Base-by-base conservation (phyloP, 1,140 invertebrate species). In the Drosophila kikkawai region DNA sequence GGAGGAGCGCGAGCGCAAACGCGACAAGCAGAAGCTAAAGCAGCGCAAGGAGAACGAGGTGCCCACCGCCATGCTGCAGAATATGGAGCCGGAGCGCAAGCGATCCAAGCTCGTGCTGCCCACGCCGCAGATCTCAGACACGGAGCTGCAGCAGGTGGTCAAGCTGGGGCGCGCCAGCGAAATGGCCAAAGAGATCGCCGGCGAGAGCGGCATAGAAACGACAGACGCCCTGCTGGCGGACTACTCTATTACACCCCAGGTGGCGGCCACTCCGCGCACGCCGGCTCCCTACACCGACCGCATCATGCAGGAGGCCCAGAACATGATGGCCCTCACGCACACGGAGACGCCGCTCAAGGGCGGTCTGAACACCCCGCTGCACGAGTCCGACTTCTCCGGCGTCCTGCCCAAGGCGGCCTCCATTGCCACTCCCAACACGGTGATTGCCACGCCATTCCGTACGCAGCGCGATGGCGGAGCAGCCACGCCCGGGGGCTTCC, bases 321-420 rank as follows among this genome's bases (percentile, higher is more conserved):
- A 99, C 93, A 97, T 99, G 63, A 99, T 99, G 97, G 99, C 99
- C 6, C 93, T 99, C 7, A 98, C 97, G 0, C 98, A 99, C 92
- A 98, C 99, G 1, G 99, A 99, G 84, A 99, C 99, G 0, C 99
- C 99, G 12, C 93, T 99, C 1, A 99, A 99, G 93, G 97, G 99
- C 47, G 99, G 99, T 0, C 83, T 98, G 5, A 99, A 99, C 92
- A 99, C 98, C 1, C 97, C 98, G 0, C 92, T 99, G 2, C 95
- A 97, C 68, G 96, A 99, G 84, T 95, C 96, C 1, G 98, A 99
- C 93, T 99, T 99, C 92, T 96, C 95, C 58, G 96, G 97, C 2
- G 95, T 97, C 1, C 94, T 97, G 51, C 98, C 98, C 4, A 95
- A 95, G 77, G 93, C 94, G 19, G 95, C 96, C 51, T 92, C 94